phyloP scores from a whole-genome alignment of 2,797 vertebrate species.

The Urosaurus nigricauda region DNA sequence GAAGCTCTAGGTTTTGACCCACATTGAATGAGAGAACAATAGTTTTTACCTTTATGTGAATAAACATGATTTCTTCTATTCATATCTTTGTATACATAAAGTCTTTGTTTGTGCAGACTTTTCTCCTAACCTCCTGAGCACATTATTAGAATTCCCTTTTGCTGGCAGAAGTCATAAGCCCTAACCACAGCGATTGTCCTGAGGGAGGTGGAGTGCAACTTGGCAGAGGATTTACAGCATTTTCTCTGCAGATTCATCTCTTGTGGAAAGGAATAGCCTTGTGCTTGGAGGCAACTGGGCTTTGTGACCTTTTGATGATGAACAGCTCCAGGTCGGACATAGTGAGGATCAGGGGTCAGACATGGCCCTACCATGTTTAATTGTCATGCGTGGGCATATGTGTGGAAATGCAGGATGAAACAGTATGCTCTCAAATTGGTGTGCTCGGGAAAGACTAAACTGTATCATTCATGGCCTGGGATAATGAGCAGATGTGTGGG shows the following conservation, averaged over 20 bases:
- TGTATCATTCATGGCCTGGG: no score
- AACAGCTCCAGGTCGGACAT: neutral
- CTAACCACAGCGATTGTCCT: neutral
- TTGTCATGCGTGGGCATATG: no score
- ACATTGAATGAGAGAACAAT: neutral
- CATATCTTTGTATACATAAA: no score
- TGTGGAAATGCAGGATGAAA: no score
- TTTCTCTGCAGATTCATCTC: conserved; percentile 4
- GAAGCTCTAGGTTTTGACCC: neutral
- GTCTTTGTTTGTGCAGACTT: no score
- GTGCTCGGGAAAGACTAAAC: no score
- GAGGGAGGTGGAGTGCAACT: neutral
- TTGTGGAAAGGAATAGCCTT: conserved; percentile 7
- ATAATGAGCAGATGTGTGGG: no score
- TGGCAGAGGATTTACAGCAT: neutral
- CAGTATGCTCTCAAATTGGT: no score
- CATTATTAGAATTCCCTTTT: neutral
- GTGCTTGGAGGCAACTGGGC: conserved; percentile 6
- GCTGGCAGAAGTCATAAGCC: conserved; percentile 16
- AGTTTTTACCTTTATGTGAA: neutral
- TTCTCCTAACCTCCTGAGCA: neutral
- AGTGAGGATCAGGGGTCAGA: no score
- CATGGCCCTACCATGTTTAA: no score
- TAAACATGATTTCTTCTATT: neutral
- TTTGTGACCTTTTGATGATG: neutral